Evolutionary conservation across 2,888 invertebrate genomes (phyloP), one percentile per base, ranked within the genome.

Genomic region (Cheilosia impressa): DNA sequence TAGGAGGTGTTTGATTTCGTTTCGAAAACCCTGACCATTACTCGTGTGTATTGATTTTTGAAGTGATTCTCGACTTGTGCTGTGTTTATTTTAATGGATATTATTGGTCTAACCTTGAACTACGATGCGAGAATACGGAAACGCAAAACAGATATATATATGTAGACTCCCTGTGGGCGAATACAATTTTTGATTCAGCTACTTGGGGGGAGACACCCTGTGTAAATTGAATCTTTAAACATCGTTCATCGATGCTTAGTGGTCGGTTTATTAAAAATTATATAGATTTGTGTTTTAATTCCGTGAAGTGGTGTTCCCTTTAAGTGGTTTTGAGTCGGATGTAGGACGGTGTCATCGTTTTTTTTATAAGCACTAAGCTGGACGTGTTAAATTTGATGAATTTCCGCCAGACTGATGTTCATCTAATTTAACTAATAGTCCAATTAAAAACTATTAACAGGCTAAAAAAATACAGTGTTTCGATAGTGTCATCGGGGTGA

Each of bases 41-140:
- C 65, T 71, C 65, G 31, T 65, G 78, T 58, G 43, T 71, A 15
- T 71, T 69, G 80, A 66, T 76, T 81, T 43, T 52, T 41, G 47
- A 66, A 24, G 55, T 63, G 45, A 75, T 57, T 47, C 65, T 47
- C 63, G 53, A 47, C 47, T 45, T 27, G 69, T 38, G 66, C 41
- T 84, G 78, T 83, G 83, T 80, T 84, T 84, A 55, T 75, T 75
- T 50, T 31, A 55, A 73, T 57, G 57, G n/a, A 19, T 27, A 41
- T 58, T 66, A 69, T 80, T 55, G 38, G 53, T 60, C 75, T 80
- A 84, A 84, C 84, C 84, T 84, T 84, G 84, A 84, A 84, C 84
- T 84, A 83, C 82, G 82, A 50, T 22, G 38, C 38, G 41, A 45
- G 34, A 50, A 69, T 69, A 69, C 79, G 77, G 78, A 82, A 82